These are phyloP conservation scores for Nibea albiflora DNA, from an alignment of 2,113 vertebrate genomes.

Conservation along the genomic window DNA sequence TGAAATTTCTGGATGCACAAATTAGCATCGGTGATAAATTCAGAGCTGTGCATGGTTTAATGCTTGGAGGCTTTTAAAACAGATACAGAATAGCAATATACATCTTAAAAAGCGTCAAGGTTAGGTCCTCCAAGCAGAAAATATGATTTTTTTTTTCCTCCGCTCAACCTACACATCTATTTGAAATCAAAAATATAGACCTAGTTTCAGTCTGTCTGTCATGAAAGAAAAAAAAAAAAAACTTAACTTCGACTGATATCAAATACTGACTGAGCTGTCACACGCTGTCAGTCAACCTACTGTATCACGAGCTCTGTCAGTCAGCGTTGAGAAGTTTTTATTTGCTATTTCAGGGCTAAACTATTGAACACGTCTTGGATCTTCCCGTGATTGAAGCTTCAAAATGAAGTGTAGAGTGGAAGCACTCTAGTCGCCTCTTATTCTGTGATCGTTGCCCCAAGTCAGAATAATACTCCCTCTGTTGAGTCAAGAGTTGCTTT, in stretches of 20 bases:
- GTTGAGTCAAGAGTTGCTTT: slow-evolving; percentile 31
- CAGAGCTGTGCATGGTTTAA: slow-evolving; percentile 52
- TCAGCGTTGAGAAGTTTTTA: slow-evolving; percentile 62
- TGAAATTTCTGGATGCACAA: slow-evolving; percentile 58
- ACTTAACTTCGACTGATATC: slow-evolving; percentile 64
- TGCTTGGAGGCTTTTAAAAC: slow-evolving; percentile 37
- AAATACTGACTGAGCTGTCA: slow-evolving; percentile 68
- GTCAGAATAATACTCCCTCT: slow-evolving; percentile 53
- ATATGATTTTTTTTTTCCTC: slow-evolving; percentile 10
- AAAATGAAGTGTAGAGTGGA: slow-evolving; percentile 63
- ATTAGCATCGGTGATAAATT: slow-evolving; percentile 60
- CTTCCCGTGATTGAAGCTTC: slow-evolving; percentile 61
- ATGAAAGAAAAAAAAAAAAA: slow-evolving; percentile 32
- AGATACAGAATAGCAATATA: slow-evolving; percentile 36
- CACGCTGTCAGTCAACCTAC: slow-evolving; percentile 64
- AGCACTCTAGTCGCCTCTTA: slow-evolving; percentile 50
- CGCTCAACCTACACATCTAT: slow-evolving; percentile 57
- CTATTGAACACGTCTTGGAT: slow-evolving; percentile 54
- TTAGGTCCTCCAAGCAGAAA: slow-evolving; percentile 66
- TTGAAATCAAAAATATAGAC: slow-evolving; percentile 63
- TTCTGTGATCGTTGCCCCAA: slow-evolving; percentile 51
- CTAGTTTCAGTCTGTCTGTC: slow-evolving; percentile 58
- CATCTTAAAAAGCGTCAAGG: slow-evolving; percentile 67
- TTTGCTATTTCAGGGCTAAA: slow-evolving; percentile 61
- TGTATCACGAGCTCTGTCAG: slow-evolving; percentile 70